A percentile compares a stretch with the other conserved stretches of the same genome.
Evolutionary conservation across 2,888 invertebrate species (phyloP).

Genomic region (Cetonia aurata): DNA sequence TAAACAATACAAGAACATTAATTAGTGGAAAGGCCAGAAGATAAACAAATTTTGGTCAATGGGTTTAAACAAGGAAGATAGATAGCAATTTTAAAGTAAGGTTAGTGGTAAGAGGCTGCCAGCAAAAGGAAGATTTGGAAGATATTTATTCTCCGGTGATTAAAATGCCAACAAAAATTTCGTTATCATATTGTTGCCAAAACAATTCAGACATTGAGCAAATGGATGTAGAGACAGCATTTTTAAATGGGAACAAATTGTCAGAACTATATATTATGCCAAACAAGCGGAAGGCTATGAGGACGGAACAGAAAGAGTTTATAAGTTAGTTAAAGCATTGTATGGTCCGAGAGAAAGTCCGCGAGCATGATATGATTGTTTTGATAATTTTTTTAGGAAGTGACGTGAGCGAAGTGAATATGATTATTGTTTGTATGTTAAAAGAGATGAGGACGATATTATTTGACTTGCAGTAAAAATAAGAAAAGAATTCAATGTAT

Average conservation of each 20-base stretch:
- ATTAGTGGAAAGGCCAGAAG: slow-evolving; percentile 44
- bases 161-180: slow-evolving; percentile 42
- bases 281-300: slow-evolving; percentile 24
- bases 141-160: slow-evolving; percentile 37
- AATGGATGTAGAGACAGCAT: slow-evolving; percentile 34
- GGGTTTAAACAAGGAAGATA: slow-evolving; percentile 47
- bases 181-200: slow-evolving; percentile 14
- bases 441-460: slow-evolving; percentile 1
- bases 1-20: slow-evolving; percentile 48
- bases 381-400: not conserved
- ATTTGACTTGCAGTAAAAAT: slow-evolving; percentile 40
- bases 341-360: slow-evolving; percentile 10
- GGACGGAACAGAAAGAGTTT: not conserved
- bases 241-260: slow-evolving; percentile 23
- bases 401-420: slow-evolving; percentile 2
- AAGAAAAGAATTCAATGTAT: slow-evolving; percentile 27
- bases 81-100: slow-evolving; percentile 41
- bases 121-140: slow-evolving; percentile 32
- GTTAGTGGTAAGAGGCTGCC: slow-evolving; percentile 40
- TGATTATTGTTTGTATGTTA: slow-evolving; percentile 8
- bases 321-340: not conserved
- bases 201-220: slow-evolving; percentile 22
- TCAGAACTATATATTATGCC: slow-evolving; percentile 39
- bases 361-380: slow-evolving; percentile 11
- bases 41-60: slow-evolving; percentile 45